Base-by-base conservation (phyloP, 2,797 vertebrate species). In the Nothura maculosa region DNA sequence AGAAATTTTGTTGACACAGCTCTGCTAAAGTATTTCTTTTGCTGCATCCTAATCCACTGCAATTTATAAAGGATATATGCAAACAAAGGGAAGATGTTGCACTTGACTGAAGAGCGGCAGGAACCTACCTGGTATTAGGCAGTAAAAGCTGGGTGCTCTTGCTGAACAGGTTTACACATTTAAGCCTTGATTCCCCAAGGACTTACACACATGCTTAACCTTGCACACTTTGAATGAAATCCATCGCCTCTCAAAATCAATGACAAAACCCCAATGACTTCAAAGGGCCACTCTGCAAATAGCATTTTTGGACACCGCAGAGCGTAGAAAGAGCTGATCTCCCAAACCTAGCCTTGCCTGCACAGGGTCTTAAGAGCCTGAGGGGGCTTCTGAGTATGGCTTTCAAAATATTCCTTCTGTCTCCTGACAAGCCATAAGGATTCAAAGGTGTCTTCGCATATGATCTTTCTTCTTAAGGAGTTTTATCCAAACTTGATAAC, bases 141-240 rank as follows among this genome's bases (percentile, higher is more conserved):
- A 19, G 76, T 6, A 10, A 77, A 91, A 30, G 47, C 70, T 82
- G 87, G 67, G 60, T 84, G 67, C 64, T 92, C 91, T 95, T 91
- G 85, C 85, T 81, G 91, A 96, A 94, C 89, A 86, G 87, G 83
- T 94, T 96, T 96, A 95, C 80, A 77, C 74, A 34, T 91, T 92
- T 96, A 94, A 94, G 85, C 83, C 81, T 86, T 86, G 92, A 96
- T 94, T 87, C 83, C 88, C 74, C 74, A 68, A 96, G 63, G 92
- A 90, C 64, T 95, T 95, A 95, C 38, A 94, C 94, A 94, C 94
- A 79, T 77, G 81, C 95, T 96, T 96, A 94, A 94, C 96, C 89
- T 94, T 70, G 28, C 60, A 90, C 48, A 85, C 63, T 67, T 75
- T 0, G 2, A 90, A 61, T 38, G 55, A 91, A 96, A 95, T 86